Evolutionary conservation across 2,797 vertebrate species (phyloP), one percentile per base, ranked within the genome.

Genomic region (Scleropages formosus): DNA sequence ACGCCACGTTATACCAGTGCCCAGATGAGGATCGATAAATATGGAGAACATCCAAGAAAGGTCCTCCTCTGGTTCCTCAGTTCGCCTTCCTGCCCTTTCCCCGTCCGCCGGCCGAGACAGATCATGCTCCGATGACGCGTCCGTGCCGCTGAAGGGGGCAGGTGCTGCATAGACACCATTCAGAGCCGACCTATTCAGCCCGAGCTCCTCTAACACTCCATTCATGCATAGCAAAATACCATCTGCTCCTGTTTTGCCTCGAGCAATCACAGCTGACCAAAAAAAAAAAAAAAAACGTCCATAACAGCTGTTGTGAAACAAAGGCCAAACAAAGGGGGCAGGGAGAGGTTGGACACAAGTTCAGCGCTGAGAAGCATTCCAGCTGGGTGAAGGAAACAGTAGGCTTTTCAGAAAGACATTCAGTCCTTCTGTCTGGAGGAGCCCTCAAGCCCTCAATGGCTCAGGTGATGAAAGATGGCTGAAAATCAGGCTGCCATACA

Each of bases 181-280:
- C 96, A 98, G 89, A 95, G 93, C 94, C 92, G 93, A 95, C 94
- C 97, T 98, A 98, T 99, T 99, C 95, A 99, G 92, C 93, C 93
- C 91, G 92, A 90, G 95, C 94, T 95, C 94, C 93, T 95, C 95
- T 95, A 94, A 95, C 94, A 93, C 92, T 93, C 95, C 95, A 98
- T 98, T 99, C 97, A 99, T 98, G 96, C 96, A 98, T 96, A 96
- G 96, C 96, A 98, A 98, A 98, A 98, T 96, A 97, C 98, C 98
- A 99, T 99, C 97, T 99, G 97, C 95, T 98, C 94, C 94, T 98
- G 96, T 97, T 98, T 96, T 96, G 95, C 98, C 96, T 94, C 90
- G 93, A 97, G 97, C 96, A 97, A 98, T 97, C 97, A 98, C 98
- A 99, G 96, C 96, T 99, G 97, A 99, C 97, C 96, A 94, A 93